Base-by-base conservation (phyloP, 2,888 invertebrate species). In the Chloroclysta siterata region DNA sequence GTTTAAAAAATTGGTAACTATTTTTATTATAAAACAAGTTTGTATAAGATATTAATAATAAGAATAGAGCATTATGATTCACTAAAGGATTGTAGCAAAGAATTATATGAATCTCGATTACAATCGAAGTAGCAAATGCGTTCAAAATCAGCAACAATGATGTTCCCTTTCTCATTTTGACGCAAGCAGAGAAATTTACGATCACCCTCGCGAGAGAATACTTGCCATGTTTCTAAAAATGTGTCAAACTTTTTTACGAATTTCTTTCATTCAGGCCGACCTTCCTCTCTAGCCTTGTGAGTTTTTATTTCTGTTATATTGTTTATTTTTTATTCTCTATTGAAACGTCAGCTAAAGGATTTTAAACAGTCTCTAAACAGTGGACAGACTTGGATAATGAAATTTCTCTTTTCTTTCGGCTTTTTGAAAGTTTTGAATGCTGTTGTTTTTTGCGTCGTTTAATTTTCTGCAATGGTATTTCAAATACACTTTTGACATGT, bases 201-300 rank as follows among this genome's bases (percentile, higher is more conserved):
- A 87, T 83, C 89, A 80, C 74, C 81, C 87, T 84, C 83, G 84
- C 84, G 84, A 80, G 83, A 85, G 84, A 85, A 85, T 89, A 87
- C 90, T 88, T 86, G 91, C 88, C 89, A 90, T 89, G 91, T 87
- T 90, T 89, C 90, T 90, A 92, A 93, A 93, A 93, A 93, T 91
- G 92, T 93, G 93, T 91, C 93, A 92, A 91, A 91, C 85, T 90
- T 92, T 83, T 92, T 92, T 90, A 91, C 88, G 83, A 90, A 90
- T 83, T 90, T 91, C 91, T 90, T 93, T 93, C 90, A 91, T 92
- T 92, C 90, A 87, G 83, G 80, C 79, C 82, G 88, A 86, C 88
- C 89, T 88, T 84, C 89, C 90, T 89, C 80, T 84, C 85, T 83
- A 85, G 87, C 86, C 87, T 89, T 90, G 87, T 79, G 78, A 80